These are phyloP conservation scores for Spilosoma lubricipeda DNA, from an alignment of 2,888 invertebrate genomes.

Conservation along the genomic window DNA sequence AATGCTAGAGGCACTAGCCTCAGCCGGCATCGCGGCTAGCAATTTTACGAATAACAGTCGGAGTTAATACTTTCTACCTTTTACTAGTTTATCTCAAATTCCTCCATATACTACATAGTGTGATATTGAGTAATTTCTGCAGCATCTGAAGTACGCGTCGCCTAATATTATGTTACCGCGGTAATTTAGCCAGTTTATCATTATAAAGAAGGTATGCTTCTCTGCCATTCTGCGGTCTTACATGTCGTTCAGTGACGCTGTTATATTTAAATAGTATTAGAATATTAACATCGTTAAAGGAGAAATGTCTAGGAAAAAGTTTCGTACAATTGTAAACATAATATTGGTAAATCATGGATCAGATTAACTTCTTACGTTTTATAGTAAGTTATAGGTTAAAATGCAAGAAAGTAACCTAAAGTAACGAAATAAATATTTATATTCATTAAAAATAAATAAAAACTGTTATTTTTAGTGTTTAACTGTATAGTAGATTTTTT, in stretches of 20 bases:
- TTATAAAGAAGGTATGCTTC: conserved; percentile 38
- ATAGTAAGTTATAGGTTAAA: neutral
- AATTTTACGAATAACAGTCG: too few relatives aligned
- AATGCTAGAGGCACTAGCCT: too few relatives aligned
- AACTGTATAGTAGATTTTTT: too few relatives aligned
- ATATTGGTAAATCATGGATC: neutral
- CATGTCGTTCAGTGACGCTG: neutral
- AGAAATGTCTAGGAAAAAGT: neutral
- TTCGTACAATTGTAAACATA: neutral
- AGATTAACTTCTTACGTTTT: too few relatives aligned
- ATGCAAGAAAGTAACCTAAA: neutral
- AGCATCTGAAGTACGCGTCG: conserved; percentile 49
- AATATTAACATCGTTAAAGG: neutral
- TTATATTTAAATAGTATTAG: neutral
- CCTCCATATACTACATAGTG: conserved; percentile 28
- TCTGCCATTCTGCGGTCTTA: conserved; percentile 7
- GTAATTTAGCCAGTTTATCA: conserved; percentile 47
- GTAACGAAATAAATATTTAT: too few relatives aligned
- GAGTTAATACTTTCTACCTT: too few relatives aligned
- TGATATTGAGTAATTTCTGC: conserved; percentile 46
- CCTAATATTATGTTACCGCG: conserved; percentile 46
- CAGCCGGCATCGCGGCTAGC: too few relatives aligned
- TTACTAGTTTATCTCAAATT: conserved; percentile 16
- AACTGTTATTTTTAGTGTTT: too few relatives aligned
- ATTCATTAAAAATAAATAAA: too few relatives aligned